A percentile compares a stretch with the other conserved stretches of the same genome.
phyloP scores from a whole-genome alignment of 2,888 invertebrate species.

The Cistogaster globosa region DNA sequence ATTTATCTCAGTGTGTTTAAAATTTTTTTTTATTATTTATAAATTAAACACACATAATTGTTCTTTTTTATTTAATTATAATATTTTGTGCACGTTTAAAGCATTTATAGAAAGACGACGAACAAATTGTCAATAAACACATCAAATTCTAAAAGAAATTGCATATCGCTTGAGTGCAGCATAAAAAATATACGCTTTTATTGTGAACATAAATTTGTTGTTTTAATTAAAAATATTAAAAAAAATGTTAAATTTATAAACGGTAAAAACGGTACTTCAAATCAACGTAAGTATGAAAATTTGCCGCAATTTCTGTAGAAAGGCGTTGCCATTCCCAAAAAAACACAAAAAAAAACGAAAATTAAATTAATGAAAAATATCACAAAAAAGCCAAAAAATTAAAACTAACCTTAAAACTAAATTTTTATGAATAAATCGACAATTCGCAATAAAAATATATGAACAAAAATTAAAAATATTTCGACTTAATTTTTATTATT shows the following conservation, averaged over 20 bases:
- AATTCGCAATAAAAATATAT: too few species aligned
- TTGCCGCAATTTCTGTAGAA: too few species aligned
- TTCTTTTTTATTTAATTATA: constrained; percentile 22
- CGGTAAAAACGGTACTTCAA: neutral
- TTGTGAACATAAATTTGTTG: constrained; percentile 33
- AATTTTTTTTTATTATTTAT: constrained; percentile 36
- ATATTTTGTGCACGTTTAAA: constrained; percentile 21
- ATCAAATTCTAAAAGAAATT: constrained; percentile 28
- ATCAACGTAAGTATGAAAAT: too few species aligned
- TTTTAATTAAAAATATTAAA: neutral
- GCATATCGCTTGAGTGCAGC: constrained; percentile 63
- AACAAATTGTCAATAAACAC: neutral
- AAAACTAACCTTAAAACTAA: too few species aligned
- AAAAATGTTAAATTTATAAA: too few species aligned
- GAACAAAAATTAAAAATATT: too few species aligned
- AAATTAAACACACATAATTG: neutral
- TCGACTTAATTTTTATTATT: too few species aligned
- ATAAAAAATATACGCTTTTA: constrained; percentile 65
- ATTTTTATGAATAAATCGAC: too few species aligned
- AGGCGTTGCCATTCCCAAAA: too few species aligned
- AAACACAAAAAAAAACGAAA: too few species aligned
- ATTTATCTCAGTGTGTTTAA: constrained; percentile 10
- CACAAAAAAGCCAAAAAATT: too few species aligned
- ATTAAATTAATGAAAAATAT: too few species aligned
- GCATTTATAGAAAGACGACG: neutral